Base-by-base conservation (phyloP, 2,113 vertebrate genomes). In the Aythya baeri region DNA sequence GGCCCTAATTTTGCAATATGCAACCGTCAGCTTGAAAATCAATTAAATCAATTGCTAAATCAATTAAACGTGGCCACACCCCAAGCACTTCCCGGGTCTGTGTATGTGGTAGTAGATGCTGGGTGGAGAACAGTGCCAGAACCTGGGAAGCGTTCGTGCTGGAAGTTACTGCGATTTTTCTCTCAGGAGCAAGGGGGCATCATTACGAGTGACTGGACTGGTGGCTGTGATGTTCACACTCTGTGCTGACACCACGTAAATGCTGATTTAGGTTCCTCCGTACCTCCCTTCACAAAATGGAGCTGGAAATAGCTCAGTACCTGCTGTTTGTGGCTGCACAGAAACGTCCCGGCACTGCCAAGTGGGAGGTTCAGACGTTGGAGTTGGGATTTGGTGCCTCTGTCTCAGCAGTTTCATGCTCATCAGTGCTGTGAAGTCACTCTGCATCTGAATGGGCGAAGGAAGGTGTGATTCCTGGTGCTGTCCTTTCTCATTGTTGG, bases 401-500 rank as follows among this genome's bases (percentile, higher is more conserved):
- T 63, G 20, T 82, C 63, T 89, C 52, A 70, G 71, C 46, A 63
- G 6, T 90, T 89, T 83, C 71, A 75, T 91, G 41, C 65, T 65
- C 34, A 18, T 93, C 89, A 88, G 22, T 0, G 2, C 67, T 57
- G 86, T 92, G 16, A 15, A 96, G 78, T 81, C 23, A 13, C 52
- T 94, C 57, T 70, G 67, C 59, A 14, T 92, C 89, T 95, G 88
- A 90, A 93, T 81, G 65, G 77, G 9, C 83, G 65, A 90, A 83
- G 62, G 62, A 87, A 93, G 86, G 91, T 93, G 54, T 80, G 84
- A 90, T 88, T 91, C 50, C 5, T 14, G 13, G 65, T 83, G 3
- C 55, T 91, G 20, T 94, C 89, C 71, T 92, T 93, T 85, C 59
- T 22, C 34, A 49, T 91, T 88, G 54, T 85, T 95, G 87, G 41